Conservation (phyloP, 2,113 vertebrate genomes). For the Onychostruthus taczanowskii region DNA sequence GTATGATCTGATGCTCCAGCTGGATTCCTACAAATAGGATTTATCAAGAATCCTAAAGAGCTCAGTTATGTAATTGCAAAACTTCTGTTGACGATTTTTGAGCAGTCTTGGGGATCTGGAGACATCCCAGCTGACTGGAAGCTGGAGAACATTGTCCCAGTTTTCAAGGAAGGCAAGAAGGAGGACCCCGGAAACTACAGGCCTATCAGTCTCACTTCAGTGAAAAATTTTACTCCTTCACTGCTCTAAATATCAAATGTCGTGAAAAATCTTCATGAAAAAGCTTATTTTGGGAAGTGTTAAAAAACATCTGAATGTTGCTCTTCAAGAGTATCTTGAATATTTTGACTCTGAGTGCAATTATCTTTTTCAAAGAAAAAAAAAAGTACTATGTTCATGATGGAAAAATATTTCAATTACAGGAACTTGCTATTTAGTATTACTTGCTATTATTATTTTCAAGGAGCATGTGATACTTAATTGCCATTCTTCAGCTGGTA, state of each 20-base stretch:
- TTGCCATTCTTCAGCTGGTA: not conserved
- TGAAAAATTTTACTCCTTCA: not conserved
- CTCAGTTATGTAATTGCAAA: fast-evolving
- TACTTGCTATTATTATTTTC: not conserved
- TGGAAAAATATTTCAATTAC: not conserved
- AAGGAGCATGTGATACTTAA: not conserved
- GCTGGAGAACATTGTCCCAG: fast-evolving
- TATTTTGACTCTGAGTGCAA: not conserved
- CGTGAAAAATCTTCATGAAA: not conserved
- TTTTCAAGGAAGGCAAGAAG: not conserved
- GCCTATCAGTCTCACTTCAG: not conserved
- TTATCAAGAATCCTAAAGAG: not conserved
- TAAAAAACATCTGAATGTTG: not conserved
- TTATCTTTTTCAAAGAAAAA: not conserved
- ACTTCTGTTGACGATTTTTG: not conserved
- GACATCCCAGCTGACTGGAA: not conserved
- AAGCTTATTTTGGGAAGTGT: not conserved
- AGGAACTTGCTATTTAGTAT: not conserved
- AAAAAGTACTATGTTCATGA: not conserved
- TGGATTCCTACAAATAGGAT: not conserved
- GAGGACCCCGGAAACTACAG: fast-evolving
- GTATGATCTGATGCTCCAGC: not conserved
- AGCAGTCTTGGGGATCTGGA: not conserved
- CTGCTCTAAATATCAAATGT: not conserved
- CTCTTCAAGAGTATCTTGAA: not conserved